Conservation (phyloP, 2,888 invertebrate species). For the Eugnorisma glareosa region DNA sequence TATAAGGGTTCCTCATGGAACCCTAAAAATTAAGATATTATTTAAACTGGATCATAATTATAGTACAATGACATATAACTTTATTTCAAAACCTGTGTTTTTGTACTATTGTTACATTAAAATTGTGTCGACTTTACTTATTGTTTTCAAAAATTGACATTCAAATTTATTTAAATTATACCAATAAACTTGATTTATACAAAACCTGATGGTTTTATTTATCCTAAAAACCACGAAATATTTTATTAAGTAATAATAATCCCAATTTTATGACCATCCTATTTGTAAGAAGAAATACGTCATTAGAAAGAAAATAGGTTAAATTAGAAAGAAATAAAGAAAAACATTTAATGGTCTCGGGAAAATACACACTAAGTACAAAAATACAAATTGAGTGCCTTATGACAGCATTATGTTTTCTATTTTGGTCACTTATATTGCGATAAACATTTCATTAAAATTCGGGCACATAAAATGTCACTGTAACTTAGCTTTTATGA, state of each 20-base stretch:
- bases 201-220: conserved; percentile 35
- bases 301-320: neutral
- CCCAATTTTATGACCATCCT: neutral
- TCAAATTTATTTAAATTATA: conserved; percentile 41
- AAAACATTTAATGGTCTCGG: neutral
- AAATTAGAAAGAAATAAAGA: neutral
- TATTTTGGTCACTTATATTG: neutral
- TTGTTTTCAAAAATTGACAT: conserved; percentile 15
- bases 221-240: conserved; percentile 5
- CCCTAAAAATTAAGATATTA: no score
- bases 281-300: neutral
- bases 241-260: neutral
- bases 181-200: conserved; percentile 43
- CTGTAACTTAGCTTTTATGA: conserved; percentile 2
- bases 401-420: neutral
- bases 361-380: neutral
- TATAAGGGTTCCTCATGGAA: no score
- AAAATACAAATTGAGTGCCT: neutral
- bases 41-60: conserved; percentile 4
- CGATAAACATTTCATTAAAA: conserved; percentile 1
- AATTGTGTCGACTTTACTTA: conserved; percentile 5
- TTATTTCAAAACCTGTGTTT: conserved; percentile 15
- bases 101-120: neutral
- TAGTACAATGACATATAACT: conserved; percentile 12
- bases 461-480: conserved; percentile 5